Base-by-base conservation (phyloP, 2,888 invertebrate genomes). In the Machimus atricapillus region DNA sequence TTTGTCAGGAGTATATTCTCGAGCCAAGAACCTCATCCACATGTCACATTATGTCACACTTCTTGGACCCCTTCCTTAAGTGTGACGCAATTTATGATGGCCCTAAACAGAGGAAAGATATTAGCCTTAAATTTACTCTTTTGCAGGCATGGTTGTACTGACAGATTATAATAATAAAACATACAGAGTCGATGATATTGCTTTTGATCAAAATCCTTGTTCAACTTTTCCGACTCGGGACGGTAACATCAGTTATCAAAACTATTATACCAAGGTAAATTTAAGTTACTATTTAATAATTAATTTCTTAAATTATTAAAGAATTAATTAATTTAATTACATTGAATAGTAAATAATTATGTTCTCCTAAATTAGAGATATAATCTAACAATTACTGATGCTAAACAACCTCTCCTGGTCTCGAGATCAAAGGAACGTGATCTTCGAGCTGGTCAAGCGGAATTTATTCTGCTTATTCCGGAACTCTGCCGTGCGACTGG, bases 401-500 rank as follows among this genome's bases (percentile, higher is more conserved):
- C 81, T 0, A 92, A 93, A 0, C 98, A 98, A 91, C 98, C 98
- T 0, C 90, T 99, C 91, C 92, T 99, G 79, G 93, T 98, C 0
- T 96, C 96, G 0, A 94, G 94, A 3, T 93, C 95, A 0, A 96
- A 95, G 89, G 93, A 94, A 2, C 95, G 94, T 56, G 97, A 97
- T 89, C 94, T 96, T 19, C 94, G 96, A 85, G 95, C 95, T 0
- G 96, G 96, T 0, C 93, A 94, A 91, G 93, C 94, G 0, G 95
- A 96, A 87, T 91, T 94, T 0, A 94, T 98, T 8, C 94, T 95
- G 90, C 93, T 98, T 2, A 93, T 98, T 9, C 98, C 98, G 0
- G 97, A 98, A 92, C 92, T 98, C 77, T 97, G 97, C 89, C 94
- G 95, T 0, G 94, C 97, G 90, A 98, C 98, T 0, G 98, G 98